Evolutionary conservation across 2,113 vertebrate species (phyloP), one percentile per base, ranked within the genome.

Genomic region (Setophaga petechia): DNA sequence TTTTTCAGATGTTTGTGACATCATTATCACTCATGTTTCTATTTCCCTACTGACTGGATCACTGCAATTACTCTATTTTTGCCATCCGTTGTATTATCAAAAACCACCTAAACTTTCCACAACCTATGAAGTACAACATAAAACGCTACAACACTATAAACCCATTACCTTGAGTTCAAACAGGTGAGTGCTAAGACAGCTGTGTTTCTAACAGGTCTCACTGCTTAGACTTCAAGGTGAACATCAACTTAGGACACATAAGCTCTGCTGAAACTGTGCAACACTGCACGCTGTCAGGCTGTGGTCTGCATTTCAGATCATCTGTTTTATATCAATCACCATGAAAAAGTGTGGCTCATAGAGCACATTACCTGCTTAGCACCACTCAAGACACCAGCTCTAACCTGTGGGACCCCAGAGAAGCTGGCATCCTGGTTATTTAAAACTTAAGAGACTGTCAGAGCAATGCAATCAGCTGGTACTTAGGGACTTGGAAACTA

Each of bases 361-460:
- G 59, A 69, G 9, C 62, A 47, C 43, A 15, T 15, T 44, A 62
- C 23, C 82, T 80, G 37, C 63, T 44, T 63, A 57, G 57, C 68
- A 86, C 63, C 27, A 55, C 27, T 80, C 39, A 67, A 90, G 37
- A 22, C 30, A 85, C 23, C 79, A 67, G 57, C 65, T 84, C 55
- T n/a, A n/a, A 76, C 33, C 82, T 72, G 17, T 57, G 39, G 65
- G 69, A 77, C 57, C 20, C 31, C 58, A 87, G 30, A 52, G 28
- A 86, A 87, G 33, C 7, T 75, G 44, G 69, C 44, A 81, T 35
- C n/a, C 57, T 78, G 31, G 19, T 68, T 90, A 83, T 89, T 94
- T 88, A 91, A 89, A 91, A 87, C 31, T 75, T 68, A 58, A 82
- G 43, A 86, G 20, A 89, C 61, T 84, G 79, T 84, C 93, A 94